phyloP scores from a whole-genome alignment of 2,113 vertebrate species.

The Chloropsis cyanopogon region DNA sequence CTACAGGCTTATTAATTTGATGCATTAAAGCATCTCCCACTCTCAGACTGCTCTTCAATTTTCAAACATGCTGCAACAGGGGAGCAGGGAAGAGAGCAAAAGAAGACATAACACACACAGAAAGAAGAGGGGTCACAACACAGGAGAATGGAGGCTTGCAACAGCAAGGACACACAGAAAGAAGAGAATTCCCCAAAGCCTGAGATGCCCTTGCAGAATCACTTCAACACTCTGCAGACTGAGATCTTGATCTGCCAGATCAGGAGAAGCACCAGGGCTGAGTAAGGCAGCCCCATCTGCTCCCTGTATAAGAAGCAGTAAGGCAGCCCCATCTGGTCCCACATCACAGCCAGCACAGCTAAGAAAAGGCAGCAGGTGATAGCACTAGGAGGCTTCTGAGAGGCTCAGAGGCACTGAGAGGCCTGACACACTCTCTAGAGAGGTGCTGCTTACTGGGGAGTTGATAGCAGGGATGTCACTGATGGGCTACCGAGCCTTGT shows the following conservation, averaged over 20 bases:
- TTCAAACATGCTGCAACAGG: not conserved
- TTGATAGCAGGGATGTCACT: not conserved
- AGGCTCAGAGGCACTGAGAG: not conserved
- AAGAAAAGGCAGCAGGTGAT: not conserved
- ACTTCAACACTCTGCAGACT: not conserved
- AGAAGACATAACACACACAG: not conserved
- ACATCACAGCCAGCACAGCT: not conserved
- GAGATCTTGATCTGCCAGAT: too few species aligned
- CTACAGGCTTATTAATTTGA: not conserved
- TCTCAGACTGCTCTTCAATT: not conserved
- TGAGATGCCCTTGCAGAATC: not conserved
- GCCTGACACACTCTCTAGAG: not conserved
- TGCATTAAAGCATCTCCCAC: not conserved
- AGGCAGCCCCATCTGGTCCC: not conserved
- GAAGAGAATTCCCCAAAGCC: not conserved
- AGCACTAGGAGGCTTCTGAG: not conserved
- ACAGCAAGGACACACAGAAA: not conserved
- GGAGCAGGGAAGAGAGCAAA: not conserved
- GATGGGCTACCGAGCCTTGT: not conserved
- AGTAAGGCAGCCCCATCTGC: not conserved
- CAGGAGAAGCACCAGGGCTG: not conserved
- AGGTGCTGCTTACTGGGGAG: not conserved
- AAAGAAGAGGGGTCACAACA: not conserved
- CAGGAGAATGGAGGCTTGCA: not conserved
- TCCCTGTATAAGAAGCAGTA: not conserved